Evolutionary conservation across 2,797 vertebrate species (phyloP).

Genomic region (Sebastes wilsoni): DNA sequence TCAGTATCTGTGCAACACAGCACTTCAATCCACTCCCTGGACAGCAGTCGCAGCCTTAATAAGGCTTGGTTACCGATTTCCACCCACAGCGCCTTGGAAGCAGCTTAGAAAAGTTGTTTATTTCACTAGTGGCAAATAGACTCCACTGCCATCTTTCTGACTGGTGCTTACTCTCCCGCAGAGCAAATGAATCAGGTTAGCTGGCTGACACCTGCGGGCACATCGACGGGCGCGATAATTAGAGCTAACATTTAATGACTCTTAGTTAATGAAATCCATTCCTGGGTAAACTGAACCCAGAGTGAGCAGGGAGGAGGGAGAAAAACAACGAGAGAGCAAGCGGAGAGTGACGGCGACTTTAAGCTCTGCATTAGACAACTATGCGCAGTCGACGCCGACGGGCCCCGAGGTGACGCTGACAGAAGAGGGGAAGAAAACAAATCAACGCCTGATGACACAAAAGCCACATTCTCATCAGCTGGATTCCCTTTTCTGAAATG

Average conservation of each 20-base stretch:
- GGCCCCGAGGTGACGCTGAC: slow-evolving; percentile 41
- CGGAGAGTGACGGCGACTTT: slow-evolving; percentile 37
- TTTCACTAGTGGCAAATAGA: slow-evolving; percentile 42
- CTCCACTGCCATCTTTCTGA: background rate
- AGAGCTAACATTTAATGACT: slow-evolving; percentile 96
- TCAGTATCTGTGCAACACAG: slow-evolving; percentile 28
- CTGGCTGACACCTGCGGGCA: slow-evolving; percentile 91
- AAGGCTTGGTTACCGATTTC: slow-evolving; percentile 42
- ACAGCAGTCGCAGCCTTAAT: slow-evolving; percentile 42
- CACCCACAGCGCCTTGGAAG: slow-evolving; percentile 36
- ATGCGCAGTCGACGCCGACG: slow-evolving; percentile 16
- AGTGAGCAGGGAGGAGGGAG: slow-evolving; percentile 43
- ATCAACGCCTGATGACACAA: slow-evolving; percentile 49
- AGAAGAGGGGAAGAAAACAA: slow-evolving; percentile 34
- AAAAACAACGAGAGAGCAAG: slow-evolving; percentile 10
- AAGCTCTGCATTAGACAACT: slow-evolving; percentile 31
- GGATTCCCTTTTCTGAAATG: slow-evolving; percentile 56
- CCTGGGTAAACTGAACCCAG: slow-evolving; percentile 87
- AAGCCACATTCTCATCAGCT: slow-evolving; percentile 45
- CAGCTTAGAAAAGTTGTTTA: slow-evolving; percentile 43
- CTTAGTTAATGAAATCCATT: slow-evolving; percentile 95
- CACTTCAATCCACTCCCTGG: slow-evolving; percentile 41
- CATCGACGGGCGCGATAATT: slow-evolving; percentile 92
- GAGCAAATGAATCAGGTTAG: slow-evolving; percentile 68
- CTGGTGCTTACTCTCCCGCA: slow-evolving; percentile 31